These are phyloP conservation scores for Eolophus roseicapilla DNA, from an alignment of 2,113 vertebrate species.

Conservation along the genomic window DNA sequence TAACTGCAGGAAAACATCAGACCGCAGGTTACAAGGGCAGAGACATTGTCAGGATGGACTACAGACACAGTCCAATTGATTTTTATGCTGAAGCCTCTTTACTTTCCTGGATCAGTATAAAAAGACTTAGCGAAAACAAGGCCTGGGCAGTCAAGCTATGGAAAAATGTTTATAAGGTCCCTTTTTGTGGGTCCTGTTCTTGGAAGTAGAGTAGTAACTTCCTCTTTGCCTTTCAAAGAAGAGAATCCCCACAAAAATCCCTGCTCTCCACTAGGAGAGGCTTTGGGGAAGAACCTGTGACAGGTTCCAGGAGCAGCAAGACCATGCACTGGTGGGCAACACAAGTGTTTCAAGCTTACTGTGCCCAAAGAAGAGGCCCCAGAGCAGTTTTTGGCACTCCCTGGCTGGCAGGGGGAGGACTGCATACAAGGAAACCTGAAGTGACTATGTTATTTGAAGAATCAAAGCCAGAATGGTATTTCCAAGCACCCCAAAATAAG, in stretches of 20 bases:
- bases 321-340: neutral
- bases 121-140: neutral
- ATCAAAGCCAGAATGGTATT: neutral
- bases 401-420: neutral
- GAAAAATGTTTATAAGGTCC: neutral
- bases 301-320: neutral
- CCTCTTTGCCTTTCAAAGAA: neutral
- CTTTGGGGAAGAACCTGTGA: neutral
- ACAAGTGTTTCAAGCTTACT: neutral
- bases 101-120: neutral
- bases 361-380: neutral
- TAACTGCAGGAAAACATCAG: neutral
- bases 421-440: neutral
- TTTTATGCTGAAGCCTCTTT: neutral
- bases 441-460: neutral
- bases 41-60: neutral
- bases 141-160: neutral
- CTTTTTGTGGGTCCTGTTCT: neutral
- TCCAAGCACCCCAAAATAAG: neutral
- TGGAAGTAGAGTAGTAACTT: neutral
- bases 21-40: accelerated
- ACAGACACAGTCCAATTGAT: neutral
- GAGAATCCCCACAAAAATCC: neutral
- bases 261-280: neutral
- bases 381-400: neutral